Evolutionary conservation across 2,113 vertebrate genomes (phyloP), one percentile per base, ranked within the genome.

Genomic region (Myrmecophaga tridactyla): DNA sequence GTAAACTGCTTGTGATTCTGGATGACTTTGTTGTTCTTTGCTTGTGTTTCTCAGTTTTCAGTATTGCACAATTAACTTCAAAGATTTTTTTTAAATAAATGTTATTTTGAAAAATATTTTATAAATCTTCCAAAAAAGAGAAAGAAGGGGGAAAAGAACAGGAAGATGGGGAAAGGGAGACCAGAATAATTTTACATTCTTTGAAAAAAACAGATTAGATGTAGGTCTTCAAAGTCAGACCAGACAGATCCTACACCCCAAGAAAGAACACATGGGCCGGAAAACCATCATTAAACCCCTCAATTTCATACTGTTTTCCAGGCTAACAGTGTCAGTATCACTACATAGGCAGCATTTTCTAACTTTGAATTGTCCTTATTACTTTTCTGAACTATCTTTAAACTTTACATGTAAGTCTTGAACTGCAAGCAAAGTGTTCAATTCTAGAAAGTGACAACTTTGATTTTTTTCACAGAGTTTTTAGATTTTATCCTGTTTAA

Each of bases 41-140:
- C 48, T 51, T 51, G 10, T 51, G 48, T 51, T 51, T 51, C 14
- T 51, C 48, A 51, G 48, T 51, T 51, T 51, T 51, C 14, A 51
- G n/a, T 51, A 51, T 51, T 51, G 10, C 48, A 51, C 48, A 51
- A 51, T 51, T 51, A 51, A 51, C 48, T 51, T 51, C 10, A 51
- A 51, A 51, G 48, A n/a, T 51, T 51, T 51, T 9, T 12, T 12
- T 9, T 12, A 51, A 51, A 51, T 51, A 67, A 82, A 36, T 62
- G 29, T 69, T 86, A 31, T 2, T 36, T 41, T 96, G 94, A 20
- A 94, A 67, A 82, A 36, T 56, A 23, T 69, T 86, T 27, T 2
- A 43, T 41, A 86, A 86, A 78, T 9, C 56, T 93, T 93, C 84
- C 67, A 69, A 85, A 90, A 36, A 93, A 95, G 89, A 67, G 58